A percentile compares a stretch with the other conserved stretches of the same genome.
These are phyloP conservation scores for Epistrophella euchroma DNA, from an alignment of 2,888 invertebrate species.

Conservation along the genomic window DNA sequence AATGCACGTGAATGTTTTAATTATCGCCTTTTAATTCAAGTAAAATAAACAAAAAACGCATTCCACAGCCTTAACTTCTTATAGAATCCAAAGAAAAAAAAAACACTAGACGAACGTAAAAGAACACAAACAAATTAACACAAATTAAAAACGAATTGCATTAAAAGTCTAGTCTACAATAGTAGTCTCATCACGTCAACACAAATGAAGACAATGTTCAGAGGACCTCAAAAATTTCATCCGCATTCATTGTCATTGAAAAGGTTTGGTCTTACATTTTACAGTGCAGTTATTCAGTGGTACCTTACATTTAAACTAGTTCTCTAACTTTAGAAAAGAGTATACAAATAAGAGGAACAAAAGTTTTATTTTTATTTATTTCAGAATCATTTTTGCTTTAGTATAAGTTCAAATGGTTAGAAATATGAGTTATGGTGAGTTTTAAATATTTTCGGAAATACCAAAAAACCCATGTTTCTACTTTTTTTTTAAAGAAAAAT, in stretches of 20 bases:
- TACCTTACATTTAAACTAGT: background rate
- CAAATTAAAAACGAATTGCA: conserved; percentile 39
- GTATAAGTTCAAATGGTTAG: too few species aligned
- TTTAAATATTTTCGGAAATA: too few species aligned
- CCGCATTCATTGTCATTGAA: conserved; percentile 53
- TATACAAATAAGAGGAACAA: too few species aligned
- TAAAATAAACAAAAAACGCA: conserved; percentile 32
- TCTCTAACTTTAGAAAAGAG: too few species aligned
- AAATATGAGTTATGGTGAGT: too few species aligned
- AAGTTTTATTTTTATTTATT: too few species aligned
- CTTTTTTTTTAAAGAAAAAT: too few species aligned
- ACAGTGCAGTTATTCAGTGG: conserved; percentile 3
- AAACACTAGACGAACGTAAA: background rate
- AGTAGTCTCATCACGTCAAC: conserved; percentile 10
- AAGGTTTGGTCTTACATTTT: background rate
- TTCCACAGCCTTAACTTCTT: conserved; percentile 33
- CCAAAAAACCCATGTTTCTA: too few species aligned
- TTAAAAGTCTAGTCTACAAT: conserved; percentile 15
- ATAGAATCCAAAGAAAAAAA: background rate
- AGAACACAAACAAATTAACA: conserved; percentile 38
- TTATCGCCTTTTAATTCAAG: conserved; percentile 42
- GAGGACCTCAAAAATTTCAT: conserved; percentile 30
- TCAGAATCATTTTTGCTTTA: too few species aligned
- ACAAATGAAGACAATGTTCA: background rate
- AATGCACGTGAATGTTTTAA: conserved; percentile 42